These are phyloP conservation scores for Andrena minutula DNA, from an alignment of 2,888 invertebrate species.

Conservation along the genomic window DNA sequence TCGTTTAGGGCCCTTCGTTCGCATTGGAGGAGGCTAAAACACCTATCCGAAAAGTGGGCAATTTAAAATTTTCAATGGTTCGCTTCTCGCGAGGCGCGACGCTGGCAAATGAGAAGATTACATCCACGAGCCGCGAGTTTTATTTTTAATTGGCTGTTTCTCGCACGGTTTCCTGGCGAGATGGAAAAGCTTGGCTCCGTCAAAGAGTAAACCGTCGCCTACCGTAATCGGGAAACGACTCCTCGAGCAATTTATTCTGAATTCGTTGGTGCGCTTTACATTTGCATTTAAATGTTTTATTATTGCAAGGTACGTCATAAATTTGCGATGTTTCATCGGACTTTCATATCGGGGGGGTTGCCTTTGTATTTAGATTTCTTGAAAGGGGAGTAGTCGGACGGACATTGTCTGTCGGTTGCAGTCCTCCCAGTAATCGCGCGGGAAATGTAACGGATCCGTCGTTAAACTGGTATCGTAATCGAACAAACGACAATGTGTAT, in stretches of 20 bases:
- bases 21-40: no score
- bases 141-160: slow-evolving; percentile 56
- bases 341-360: slow-evolving; percentile 12
- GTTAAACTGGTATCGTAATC: neutral
- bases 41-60: slow-evolving; percentile 1
- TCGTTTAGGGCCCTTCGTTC: no score
- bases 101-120: slow-evolving; percentile 23
- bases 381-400: neutral
- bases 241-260: slow-evolving; percentile 50
- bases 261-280: slow-evolving; percentile 38
- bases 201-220: slow-evolving; percentile 25
- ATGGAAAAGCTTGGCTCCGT: slow-evolving; percentile 26
- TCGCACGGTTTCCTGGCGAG: slow-evolving; percentile 46
- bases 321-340: slow-evolving; percentile 30
- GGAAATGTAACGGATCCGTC: neutral
- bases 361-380: neutral
- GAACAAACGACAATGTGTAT: neutral
- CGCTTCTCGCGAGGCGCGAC: neutral
- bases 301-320: slow-evolving; percentile 9
- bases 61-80: slow-evolving; percentile 33
- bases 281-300: slow-evolving; percentile 57
- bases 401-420: neutral
- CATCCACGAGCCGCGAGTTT: slow-evolving; percentile 17
- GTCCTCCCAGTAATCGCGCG: neutral
- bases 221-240: slow-evolving; percentile 45